A percentile compares a stretch with the other conserved stretches of the same genome.
phyloP scores from a whole-genome alignment of 2,888 invertebrate species.

The Caradrina kadenii region DNA sequence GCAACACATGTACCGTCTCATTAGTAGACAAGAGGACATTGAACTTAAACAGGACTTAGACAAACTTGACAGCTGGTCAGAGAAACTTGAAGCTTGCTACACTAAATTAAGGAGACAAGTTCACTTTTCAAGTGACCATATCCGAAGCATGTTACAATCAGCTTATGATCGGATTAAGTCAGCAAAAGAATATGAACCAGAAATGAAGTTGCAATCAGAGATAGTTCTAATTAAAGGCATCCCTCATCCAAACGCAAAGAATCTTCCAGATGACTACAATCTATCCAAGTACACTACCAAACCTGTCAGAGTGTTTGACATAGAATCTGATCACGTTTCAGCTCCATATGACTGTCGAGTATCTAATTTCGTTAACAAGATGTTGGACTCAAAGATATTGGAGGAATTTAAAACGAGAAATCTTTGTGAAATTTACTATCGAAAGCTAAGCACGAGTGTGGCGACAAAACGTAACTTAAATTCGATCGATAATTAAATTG shows the following conservation, averaged over 20 bases:
- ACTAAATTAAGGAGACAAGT: slow-evolving; percentile 51
- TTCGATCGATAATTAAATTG: too few species aligned
- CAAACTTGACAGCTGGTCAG: slow-evolving; percentile 53
- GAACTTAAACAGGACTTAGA: slow-evolving; percentile 57
- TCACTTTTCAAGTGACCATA: slow-evolving; percentile 66
- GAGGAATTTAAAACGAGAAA: slow-evolving; percentile 67
- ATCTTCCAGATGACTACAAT: slow-evolving; percentile 68
- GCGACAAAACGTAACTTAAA: too few species aligned
- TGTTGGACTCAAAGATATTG: slow-evolving; percentile 61
- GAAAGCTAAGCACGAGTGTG: too few species aligned
- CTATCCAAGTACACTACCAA: slow-evolving; percentile 70
- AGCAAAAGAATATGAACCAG: slow-evolving; percentile 68
- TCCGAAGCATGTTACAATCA: slow-evolving; percentile 60
- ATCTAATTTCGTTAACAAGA: slow-evolving; percentile 70
- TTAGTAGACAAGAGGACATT: slow-evolving; percentile 54
- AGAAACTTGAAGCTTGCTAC: slow-evolving; percentile 64
- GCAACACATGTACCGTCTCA: slow-evolving; percentile 65
- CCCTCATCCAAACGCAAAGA: slow-evolving; percentile 60
- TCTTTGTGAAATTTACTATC: slow-evolving; percentile 55
- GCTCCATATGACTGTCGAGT: slow-evolving; percentile 68
- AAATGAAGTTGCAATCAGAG: slow-evolving; percentile 69
- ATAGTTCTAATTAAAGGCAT: slow-evolving; percentile 71
- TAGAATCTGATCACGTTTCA: slow-evolving; percentile 66
- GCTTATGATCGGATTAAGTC: slow-evolving; percentile 68
- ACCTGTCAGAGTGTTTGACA: slow-evolving; percentile 67